phyloP scores from a whole-genome alignment of 2,888 invertebrate species.

The Lasius platythorax region DNA sequence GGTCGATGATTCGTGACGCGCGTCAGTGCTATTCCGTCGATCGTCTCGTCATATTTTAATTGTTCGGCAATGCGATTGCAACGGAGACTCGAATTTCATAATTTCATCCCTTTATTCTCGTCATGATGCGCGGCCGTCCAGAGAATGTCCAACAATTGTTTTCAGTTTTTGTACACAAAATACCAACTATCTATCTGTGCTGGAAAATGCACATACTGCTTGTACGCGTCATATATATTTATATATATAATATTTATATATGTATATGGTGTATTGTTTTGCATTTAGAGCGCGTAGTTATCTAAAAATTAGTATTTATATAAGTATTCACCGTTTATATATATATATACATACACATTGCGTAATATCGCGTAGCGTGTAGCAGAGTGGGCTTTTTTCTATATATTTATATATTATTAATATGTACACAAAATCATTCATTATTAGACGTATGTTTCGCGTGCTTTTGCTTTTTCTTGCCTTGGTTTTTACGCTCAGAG shows the following conservation, averaged over 20 bases:
- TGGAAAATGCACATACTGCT: conserved; percentile 82
- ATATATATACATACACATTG: conserved; percentile 63
- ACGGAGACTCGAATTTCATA: conserved; percentile 37
- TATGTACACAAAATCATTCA: conserved; percentile 71
- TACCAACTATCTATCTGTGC: conserved; percentile 83
- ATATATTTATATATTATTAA: conserved; percentile 62
- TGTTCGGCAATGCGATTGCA: conserved; percentile 29
- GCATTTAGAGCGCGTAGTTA: conserved; percentile 75
- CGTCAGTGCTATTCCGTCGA: conserved; percentile 58
- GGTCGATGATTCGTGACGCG: conserved; percentile 41
- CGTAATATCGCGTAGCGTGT: conserved; percentile 75
- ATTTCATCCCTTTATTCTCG: conserved; percentile 13
- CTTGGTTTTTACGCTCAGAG: conserved; percentile 48
- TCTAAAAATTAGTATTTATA: conserved; percentile 78
- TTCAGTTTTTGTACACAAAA: conserved; percentile 83
- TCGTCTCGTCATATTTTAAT: conserved; percentile 35
- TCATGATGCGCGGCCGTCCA: conserved; percentile 27
- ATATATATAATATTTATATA: conserved; percentile 71
- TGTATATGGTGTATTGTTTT: conserved; percentile 75
- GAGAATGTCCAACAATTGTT: conserved; percentile 63
- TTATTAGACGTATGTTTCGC: conserved; percentile 62
- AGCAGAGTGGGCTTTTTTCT: conserved; percentile 67
- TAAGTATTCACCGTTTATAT: conserved; percentile 73
- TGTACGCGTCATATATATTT: conserved; percentile 74
- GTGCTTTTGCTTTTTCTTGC: conserved; percentile 47